Percentiles rank a stretch among this genome's conserved stretches.
Evolutionary conservation across 2,888 invertebrate species (phyloP).

Genomic region (Pantelozetes paolii): DNA sequence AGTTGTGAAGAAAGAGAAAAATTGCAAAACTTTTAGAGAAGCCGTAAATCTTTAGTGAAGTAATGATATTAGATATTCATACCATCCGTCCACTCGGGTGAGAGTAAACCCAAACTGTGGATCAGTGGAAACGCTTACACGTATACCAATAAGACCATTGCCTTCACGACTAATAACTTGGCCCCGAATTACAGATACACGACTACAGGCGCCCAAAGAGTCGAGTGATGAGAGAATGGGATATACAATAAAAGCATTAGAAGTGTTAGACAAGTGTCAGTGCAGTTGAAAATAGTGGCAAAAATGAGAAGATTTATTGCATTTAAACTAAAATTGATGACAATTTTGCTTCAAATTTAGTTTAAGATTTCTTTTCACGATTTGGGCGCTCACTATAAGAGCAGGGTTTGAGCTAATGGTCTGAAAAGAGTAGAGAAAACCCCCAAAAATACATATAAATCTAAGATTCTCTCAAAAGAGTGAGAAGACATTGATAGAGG

Average conservation of each 20-base stretch:
- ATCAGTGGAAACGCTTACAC: conserved; percentile 89
- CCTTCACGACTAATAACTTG: conserved; percentile 85
- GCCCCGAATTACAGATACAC: conserved; percentile 93
- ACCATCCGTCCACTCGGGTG: conserved; percentile 57
- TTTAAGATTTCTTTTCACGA: conserved; percentile 32
- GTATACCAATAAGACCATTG: conserved; percentile 88
- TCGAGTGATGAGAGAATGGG: neutral
- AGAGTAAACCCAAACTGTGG: conserved; percentile 86
- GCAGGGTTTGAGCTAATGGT: conserved; percentile 12
- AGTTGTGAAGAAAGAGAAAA: neutral
- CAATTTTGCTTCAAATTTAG: conserved; percentile 1
- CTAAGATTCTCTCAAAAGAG: neutral
- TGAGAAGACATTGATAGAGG: neutral
- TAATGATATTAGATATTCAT: conserved; percentile 41
- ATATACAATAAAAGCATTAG: conserved; percentile 23
- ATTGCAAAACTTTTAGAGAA: neutral
- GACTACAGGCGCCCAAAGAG: conserved; percentile 59
- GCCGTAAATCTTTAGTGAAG: neutral
- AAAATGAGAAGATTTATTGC: conserved; percentile 35
- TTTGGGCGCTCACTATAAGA: conserved; percentile 15
- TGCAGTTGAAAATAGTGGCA: conserved; percentile 20
- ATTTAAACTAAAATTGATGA: conserved; percentile 39
- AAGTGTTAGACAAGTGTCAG: neutral
- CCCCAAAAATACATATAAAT: neutral
- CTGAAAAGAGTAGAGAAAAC: neutral